Evolutionary conservation across 2,888 invertebrate species (phyloP), one percentile per base, ranked within the genome.

Genomic region (Leptopilina syphax): DNA sequence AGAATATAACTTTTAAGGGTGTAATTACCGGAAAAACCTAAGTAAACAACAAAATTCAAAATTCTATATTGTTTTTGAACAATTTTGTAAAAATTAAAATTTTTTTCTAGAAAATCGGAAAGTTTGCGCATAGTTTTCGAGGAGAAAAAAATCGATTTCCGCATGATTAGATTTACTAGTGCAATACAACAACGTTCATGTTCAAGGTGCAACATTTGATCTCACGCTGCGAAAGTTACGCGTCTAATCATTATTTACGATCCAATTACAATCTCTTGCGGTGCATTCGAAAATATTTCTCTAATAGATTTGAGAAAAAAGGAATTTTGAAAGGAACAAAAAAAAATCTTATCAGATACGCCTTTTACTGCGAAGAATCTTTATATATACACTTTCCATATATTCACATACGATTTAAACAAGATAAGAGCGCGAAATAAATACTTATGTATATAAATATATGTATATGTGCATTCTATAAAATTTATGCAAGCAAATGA

Each of bases 181-280:
- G 13, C 68, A 44, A 44, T 18, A 18, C 44, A 44, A 34, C 34
- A 50, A 13, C 24, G 27, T 70, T 70, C 68, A 70, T 24, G 68
- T 70, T 70, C 50, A 70, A 70, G 68, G 68, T 50, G 68, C 50
- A 70, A 70, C 47, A 70, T 70, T 50, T 24, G 68, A 70, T 70
- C 68, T 70, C 68, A 70, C 68, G 68, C 50, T 70, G 50, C 68
- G 50, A 70, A 70, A 70, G 68, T 70, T 70, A 27, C 50, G 50
- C 50, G 50, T 12, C 50, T 70, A 68, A 68, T 68, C 68, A 27
- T 24, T 70, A 27, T 70, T 70, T 70, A 12, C 50, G 68, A 50
- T 70, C 47, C 50, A 70, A 70, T 50, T 70, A 68, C 12, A 12
- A 18, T 50, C 50, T 50, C 50, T 50, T 12, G 50, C 47, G 12